Evolutionary conservation across 2,113 vertebrate species (phyloP).

Genomic region (Pseudolaguvia tuberculata): DNA sequence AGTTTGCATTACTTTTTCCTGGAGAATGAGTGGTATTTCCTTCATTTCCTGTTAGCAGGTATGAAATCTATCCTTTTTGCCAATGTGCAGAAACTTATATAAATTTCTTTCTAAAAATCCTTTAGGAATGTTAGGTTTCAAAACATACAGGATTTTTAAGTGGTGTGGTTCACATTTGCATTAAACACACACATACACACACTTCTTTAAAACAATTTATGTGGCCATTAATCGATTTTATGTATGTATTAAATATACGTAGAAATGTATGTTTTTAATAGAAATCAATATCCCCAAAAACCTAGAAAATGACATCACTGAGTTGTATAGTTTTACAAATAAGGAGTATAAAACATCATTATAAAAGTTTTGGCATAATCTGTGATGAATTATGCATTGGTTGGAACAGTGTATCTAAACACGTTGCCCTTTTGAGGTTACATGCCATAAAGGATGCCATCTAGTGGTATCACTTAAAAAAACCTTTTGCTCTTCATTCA

Average conservation of each 20-base stretch:
- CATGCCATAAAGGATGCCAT: slow-evolving; percentile 54
- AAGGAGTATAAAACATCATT: background rate
- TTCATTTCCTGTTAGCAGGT: slow-evolving; percentile 67
- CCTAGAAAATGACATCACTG: no score
- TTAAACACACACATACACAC: background rate
- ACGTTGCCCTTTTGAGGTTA: slow-evolving; percentile 2
- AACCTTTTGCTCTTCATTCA: background rate
- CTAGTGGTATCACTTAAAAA: slow-evolving; percentile 53
- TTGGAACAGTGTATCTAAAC: slow-evolving; percentile 3
- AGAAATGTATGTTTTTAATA: background rate
- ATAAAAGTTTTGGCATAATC: background rate
- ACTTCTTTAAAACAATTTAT: background rate
- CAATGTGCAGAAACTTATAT: slow-evolving; percentile 13
- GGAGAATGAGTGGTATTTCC: slow-evolving; percentile 68
- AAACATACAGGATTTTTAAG: background rate
- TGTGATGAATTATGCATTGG: slow-evolving; percentile 1
- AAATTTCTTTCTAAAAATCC: background rate
- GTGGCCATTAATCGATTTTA: background rate
- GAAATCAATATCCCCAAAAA: no score
- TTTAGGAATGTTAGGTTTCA: background rate
- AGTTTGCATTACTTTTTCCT: slow-evolving; percentile 57
- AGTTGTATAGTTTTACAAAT: no score
- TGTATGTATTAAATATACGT: background rate
- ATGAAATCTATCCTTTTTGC: slow-evolving; percentile 41
- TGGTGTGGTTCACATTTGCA: background rate